Conservation (phyloP, 1,140 invertebrate genomes). For the Gonatopus flavifemur region DNA sequence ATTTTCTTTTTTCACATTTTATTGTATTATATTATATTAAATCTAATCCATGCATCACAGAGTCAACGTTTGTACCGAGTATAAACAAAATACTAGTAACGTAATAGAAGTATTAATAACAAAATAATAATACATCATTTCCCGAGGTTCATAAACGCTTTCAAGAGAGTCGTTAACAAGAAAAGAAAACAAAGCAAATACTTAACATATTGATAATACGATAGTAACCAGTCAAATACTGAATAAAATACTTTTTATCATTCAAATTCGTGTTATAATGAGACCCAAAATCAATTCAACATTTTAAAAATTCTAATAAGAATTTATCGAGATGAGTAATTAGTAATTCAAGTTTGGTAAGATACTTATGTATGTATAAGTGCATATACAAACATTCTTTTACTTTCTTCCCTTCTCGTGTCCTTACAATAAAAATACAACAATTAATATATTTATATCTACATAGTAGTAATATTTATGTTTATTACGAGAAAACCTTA, state of each 20-base stretch:
- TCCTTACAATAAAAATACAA: slow-evolving; percentile 39
- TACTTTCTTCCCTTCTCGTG: too few species aligned
- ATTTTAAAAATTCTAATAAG: slow-evolving; percentile 14
- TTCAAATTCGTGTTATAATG: slow-evolving; percentile 3
- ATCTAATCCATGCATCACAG: slow-evolving; percentile 22
- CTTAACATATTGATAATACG: slow-evolving; percentile 8
- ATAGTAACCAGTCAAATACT: slow-evolving; percentile 23
- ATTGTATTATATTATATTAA: too few species aligned
- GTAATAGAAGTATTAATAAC: slow-evolving; percentile 22
- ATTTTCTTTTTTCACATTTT: too few species aligned
- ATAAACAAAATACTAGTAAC: slow-evolving; percentile 10
- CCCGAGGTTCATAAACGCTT: slow-evolving; percentile 9
- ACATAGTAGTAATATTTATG: slow-evolving; percentile 30
- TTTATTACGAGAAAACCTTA: slow-evolving; percentile 16
- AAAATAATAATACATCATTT: slow-evolving; percentile 16
- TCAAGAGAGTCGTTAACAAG: neutral
- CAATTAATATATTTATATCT: slow-evolving; percentile 46
- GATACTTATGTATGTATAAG: slow-evolving; percentile 22
- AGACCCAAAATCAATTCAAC: slow-evolving; percentile 10
- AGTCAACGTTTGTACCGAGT: slow-evolving; percentile 15
- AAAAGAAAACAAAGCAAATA: too few species aligned
- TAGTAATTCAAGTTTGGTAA: slow-evolving; percentile 30
- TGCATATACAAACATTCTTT: slow-evolving; percentile 36
- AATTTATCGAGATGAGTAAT: slow-evolving; percentile 21
- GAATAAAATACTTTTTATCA: slow-evolving; percentile 19